A percentile compares a stretch with the other conserved stretches of the same genome.
Conservation (phyloP, 2,113 vertebrate species). For the Siniperca knerii region DNA sequence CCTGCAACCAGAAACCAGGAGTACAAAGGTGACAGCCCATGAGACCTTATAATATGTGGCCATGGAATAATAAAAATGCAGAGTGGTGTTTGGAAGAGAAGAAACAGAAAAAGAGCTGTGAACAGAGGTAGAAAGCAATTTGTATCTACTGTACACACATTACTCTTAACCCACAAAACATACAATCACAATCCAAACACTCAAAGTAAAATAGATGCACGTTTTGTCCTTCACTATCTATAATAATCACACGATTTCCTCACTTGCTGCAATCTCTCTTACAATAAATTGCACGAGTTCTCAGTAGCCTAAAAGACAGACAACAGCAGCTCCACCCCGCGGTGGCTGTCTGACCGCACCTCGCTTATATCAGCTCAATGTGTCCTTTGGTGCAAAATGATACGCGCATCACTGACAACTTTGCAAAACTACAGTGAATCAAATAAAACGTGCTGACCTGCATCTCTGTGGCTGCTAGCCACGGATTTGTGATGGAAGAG, state of each 20-base stretch:
- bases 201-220: background rate
- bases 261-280: background rate
- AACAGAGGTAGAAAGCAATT: background rate
- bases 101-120: background rate
- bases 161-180: background rate
- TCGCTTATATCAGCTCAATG: background rate
- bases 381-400: slow-evolving; percentile 50
- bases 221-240: slow-evolving; percentile 1
- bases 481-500: background rate
- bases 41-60: background rate
- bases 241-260: slow-evolving; percentile 10
- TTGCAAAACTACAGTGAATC: slow-evolving; percentile 8
- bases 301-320: background rate
- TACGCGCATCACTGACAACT: slow-evolving; percentile 35
- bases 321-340: slow-evolving; percentile 68
- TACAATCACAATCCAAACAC: background rate
- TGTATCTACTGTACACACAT: background rate
- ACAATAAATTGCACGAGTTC: background rate
- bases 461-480: background rate
- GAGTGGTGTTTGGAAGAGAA: background rate
- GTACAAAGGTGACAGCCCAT: background rate
- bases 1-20: background rate
- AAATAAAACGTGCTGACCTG: background rate
- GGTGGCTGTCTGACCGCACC: slow-evolving; percentile 14
- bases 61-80: background rate